A percentile compares a stretch with the other conserved stretches of the same genome.
phyloP scores from a whole-genome alignment of 1,140 invertebrate species.

The Bombus waltoni region DNA sequence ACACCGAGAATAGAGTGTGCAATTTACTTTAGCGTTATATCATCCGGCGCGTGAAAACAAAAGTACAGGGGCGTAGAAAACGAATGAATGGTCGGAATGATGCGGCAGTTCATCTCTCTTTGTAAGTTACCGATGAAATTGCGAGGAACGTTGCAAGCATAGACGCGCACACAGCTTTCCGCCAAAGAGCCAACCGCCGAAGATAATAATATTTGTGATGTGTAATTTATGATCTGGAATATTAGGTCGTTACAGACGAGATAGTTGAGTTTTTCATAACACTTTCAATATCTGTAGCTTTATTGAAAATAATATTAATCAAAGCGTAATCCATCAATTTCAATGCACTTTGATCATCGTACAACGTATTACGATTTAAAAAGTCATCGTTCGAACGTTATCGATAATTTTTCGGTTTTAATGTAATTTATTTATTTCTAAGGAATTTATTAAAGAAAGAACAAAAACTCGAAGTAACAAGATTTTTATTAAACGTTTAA shows the following conservation, averaged over 20 bases:
- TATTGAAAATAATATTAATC: neutral
- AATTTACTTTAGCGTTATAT: constrained; percentile 45
- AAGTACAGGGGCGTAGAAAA: constrained; percentile 14
- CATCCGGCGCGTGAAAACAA: constrained; percentile 24
- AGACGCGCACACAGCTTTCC: neutral
- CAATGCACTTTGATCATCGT: neutral
- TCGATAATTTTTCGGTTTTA: too few relatives aligned
- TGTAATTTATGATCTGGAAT: neutral
- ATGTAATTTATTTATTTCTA: too few relatives aligned
- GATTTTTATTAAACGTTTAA: too few relatives aligned
- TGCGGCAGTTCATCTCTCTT: constrained; percentile 3
- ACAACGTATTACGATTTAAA: neutral
- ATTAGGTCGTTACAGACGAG: neutral
- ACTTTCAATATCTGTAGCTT: neutral
- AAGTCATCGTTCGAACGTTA: neutral
- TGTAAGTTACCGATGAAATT: constrained; percentile 16
- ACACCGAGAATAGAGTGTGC: constrained; percentile 45
- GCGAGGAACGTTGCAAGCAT: neutral
- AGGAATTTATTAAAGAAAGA: too few relatives aligned
- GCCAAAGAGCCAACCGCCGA: neutral
- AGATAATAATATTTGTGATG: neutral
- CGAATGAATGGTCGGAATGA: constrained; percentile 20
- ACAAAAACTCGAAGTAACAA: too few relatives aligned
- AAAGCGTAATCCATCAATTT: neutral
- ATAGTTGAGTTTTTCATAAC: neutral